A percentile compares a stretch with the other conserved stretches of the same genome.
Evolutionary conservation across 2,888 invertebrate genomes (phyloP).

Genomic region (Deilephila porcellus): DNA sequence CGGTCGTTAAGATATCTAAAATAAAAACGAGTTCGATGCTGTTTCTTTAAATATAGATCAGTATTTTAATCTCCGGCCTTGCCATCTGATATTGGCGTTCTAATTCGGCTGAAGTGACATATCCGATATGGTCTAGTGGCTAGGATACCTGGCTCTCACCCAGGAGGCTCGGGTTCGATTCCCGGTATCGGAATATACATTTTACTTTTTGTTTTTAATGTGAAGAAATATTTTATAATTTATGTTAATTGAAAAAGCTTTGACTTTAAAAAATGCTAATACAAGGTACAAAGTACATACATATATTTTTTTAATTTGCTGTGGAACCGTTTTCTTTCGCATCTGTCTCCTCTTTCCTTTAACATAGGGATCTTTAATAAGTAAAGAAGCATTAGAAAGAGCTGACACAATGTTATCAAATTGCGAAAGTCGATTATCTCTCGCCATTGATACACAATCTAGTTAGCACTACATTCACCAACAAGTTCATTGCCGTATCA

Average conservation of each 20-base stretch:
- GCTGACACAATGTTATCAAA: no score
- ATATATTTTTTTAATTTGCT: no score
- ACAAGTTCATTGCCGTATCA: not conserved
- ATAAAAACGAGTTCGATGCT: not conserved
- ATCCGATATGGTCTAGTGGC: conserved; percentile 87
- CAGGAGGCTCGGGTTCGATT: conserved; percentile 87
- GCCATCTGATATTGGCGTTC: not conserved
- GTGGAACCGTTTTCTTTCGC: no score
- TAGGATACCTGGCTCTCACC: conserved; percentile 86
- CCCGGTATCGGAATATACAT: conserved; percentile 84
- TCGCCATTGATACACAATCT: not conserved
- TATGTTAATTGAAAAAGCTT: no score
- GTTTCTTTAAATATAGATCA: not conserved
- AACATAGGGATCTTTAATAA: no score
- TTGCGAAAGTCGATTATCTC: no score
- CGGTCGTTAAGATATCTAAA: conserved; percentile 18
- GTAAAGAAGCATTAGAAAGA: no score
- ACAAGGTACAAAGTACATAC: no score
- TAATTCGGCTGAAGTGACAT: not conserved
- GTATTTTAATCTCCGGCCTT: not conserved
- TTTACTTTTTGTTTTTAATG: conserved; percentile 41
- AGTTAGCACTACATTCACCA: not conserved
- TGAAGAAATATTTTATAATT: not conserved
- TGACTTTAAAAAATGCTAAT: no score
- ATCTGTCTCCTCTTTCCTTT: no score